Evolutionary conservation across 1,140 invertebrate species (phyloP), one percentile per base, ranked within the genome.

Genomic region (Diabrotica undecimpunctata): DNA sequence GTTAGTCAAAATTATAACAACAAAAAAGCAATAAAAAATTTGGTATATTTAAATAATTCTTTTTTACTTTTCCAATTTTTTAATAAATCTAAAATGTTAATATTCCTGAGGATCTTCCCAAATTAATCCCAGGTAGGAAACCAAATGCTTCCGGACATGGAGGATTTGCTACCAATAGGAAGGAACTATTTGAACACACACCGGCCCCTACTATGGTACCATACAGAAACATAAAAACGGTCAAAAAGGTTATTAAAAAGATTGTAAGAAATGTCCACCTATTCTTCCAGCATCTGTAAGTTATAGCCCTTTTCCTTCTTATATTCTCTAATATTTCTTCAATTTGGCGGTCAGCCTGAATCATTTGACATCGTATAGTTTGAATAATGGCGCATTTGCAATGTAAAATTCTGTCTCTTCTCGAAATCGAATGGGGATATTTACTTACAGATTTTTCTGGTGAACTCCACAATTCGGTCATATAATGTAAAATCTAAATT

Each of bases 191-290:
- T 6, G 69, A 66, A 54, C 69, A 70, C 25, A 70, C 13, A 10
- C 69, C 66, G 6, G 69, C 69, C 9, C 69, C 69, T 0, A 70
- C 41, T 54, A 70, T 25, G 4, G 69, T 66, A 38, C 69, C 69
- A 61, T 70, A 70, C 3, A 67, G 35, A 53, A 70, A 70, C 10
- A 70, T 37, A 54, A 63, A 61, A 7, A 68, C 38, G 66, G 68
- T 70, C n/a, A 70, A 25, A 36, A 70, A 13, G 7, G 68, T 9
- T 2, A 57, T 59, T 5, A 70, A 5, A 8, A 68, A 9, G 38
- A 56, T 68, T 12, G 62, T 70, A n/a, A 70, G 6, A 7, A 70
- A 46, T 3, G 50, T 50, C 69, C 69, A 70, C 37, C 69, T 53
- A 39, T 67, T 64, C 13, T 55, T 61, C 66, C 66, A 70, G 9